phyloP scores from a whole-genome alignment of 53 echinoderm and acorn worm species.

The Arbacia lixula region DNA sequence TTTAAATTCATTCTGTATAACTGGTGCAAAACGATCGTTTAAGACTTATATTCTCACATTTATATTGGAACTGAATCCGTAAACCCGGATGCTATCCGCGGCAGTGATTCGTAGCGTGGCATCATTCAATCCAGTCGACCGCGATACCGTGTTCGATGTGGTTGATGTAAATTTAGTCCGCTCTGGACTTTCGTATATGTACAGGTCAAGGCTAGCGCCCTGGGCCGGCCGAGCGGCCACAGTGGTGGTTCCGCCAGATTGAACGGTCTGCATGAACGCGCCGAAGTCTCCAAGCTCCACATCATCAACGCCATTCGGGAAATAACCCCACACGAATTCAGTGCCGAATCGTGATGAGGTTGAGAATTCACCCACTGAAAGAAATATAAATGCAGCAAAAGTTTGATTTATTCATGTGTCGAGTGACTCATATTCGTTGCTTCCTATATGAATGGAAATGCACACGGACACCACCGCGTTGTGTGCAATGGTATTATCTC shows the following conservation, averaged over 20 bases:
- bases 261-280: background rate
- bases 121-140: background rate
- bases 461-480: no score
- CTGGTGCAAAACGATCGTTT: no score
- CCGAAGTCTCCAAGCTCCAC: background rate
- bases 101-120: background rate
- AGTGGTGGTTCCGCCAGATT: background rate
- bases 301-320: background rate
- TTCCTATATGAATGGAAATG: no score
- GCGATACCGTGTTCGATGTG: background rate
- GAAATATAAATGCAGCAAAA: no score
- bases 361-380: constrained; percentile 21
- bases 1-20: no score
- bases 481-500: no score
- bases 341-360: background rate
- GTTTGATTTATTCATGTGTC: no score
- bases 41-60: constrained; percentile 9
- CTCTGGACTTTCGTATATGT: background rate
- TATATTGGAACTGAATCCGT: background rate
- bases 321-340: background rate
- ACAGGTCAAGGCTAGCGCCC: background rate
- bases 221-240: background rate
- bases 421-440: no score
- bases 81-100: background rate
- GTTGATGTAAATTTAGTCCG: background rate